Evolutionary conservation across 2,113 vertebrate genomes (phyloP), one percentile per base, ranked within the genome.

Genomic region (Delphinapterus leucas): DNA sequence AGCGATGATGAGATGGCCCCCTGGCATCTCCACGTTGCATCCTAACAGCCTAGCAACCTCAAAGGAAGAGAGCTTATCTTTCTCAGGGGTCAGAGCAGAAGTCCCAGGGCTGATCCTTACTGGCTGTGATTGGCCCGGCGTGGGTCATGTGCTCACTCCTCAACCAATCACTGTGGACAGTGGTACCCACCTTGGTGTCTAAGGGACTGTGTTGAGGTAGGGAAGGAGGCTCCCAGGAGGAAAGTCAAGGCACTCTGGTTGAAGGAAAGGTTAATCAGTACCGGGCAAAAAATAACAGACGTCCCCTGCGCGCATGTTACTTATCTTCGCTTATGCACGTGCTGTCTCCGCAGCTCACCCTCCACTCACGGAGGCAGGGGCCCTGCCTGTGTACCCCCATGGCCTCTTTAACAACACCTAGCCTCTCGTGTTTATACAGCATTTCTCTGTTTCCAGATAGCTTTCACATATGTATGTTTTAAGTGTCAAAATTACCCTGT

Each of bases 331-430:
- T 53, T 73, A 10, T 11, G 23, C 14, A 13, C 23, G 6, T 58
- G 17, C 10, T 74, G 33, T 71, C 25, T 74, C 17, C 67, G 23
- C 41, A 55, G 28, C 73, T 21, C 8, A 47, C 18, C 73, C 18
- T 44, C 14, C 5, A 5, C 36, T 38, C 3, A 0, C 5, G 15
- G 67, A 36, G 14, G 28, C 44, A n/a, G 28, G n/a, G 41, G 17
- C 31, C 44, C n/a, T 61, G 38, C n/a, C 85, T 36, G 14, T 44
- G 18, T 14, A 6, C 23, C 26, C 28, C 33, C 38, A 0, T 23
- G 61, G 28, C 53, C 41, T 63, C 53, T 28, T 58, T 20, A 11
- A n/a, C 47, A 49, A 3, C 26, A 44, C 26, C 4, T 80, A 76
- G 8, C 14, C 28, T 60, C 31, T 76, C 0, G 0, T 33, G 49